phyloP scores from a whole-genome alignment of 2,888 invertebrate species.

The Branchipolynoe longqiensis region DNA sequence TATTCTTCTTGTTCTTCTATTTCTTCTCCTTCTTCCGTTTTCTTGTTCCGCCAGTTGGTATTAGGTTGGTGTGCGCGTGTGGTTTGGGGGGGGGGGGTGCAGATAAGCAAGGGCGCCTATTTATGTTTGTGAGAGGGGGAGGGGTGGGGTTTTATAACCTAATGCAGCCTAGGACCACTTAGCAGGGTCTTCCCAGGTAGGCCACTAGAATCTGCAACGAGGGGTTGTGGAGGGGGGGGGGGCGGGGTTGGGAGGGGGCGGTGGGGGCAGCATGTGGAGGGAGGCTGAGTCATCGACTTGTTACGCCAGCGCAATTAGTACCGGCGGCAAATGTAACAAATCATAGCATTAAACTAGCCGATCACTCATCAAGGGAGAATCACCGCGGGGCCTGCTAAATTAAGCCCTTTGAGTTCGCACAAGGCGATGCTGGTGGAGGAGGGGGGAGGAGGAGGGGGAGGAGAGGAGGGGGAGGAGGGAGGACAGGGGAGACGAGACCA shows the following conservation, averaged over 20 bases:
- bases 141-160: not conserved
- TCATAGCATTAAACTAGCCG: slow-evolving; percentile 29
- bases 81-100: not conserved
- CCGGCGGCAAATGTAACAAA: slow-evolving; percentile 28
- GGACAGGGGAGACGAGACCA: too few species aligned
- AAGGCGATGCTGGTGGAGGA: too few species aligned
- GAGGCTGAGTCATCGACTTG: slow-evolving; percentile 30
- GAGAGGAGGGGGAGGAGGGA: too few species aligned
- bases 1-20: too few species aligned
- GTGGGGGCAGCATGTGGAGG: too few species aligned
- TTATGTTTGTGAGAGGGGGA: not conserved
- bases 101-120: too few species aligned
- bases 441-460: too few species aligned
- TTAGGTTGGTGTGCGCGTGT: not conserved
- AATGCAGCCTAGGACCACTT: not conserved
- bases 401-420: slow-evolving; percentile 12
- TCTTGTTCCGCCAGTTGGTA: not conserved
- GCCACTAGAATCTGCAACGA: not conserved
- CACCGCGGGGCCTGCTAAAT: not conserved
- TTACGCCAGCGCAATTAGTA: slow-evolving; percentile 24
- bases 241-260: too few species aligned
- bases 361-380: slow-evolving; percentile 26
- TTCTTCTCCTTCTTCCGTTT: too few species aligned
- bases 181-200: not conserved
- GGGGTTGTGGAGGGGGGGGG: too few species aligned